Evolutionary conservation across 1,140 invertebrate genomes (phyloP), one percentile per base, ranked within the genome.

Genomic region (Lordiphosa stackelbergi): DNA sequence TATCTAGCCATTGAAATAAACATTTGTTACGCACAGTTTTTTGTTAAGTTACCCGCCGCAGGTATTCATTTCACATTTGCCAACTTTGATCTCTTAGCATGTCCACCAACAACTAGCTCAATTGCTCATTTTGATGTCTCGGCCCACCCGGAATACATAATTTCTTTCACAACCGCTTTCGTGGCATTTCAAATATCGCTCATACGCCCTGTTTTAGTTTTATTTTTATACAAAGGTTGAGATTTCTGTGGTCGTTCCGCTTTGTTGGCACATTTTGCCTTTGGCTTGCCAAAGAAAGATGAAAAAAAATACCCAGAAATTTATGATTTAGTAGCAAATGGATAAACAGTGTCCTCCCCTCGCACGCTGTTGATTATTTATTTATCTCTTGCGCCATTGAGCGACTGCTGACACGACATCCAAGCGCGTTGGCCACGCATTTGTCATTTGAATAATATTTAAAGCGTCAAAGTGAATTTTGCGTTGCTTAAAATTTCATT

Each of bases 331-430:
- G 45, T 47, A 51, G 55, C 19, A 54, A 41, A 11, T 43, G 51
- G 19, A 22, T 31, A 24, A 46, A 31, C 43, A 24, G 43, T 46
- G 24, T 46, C 43, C 43, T 31, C 24, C 12, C 9, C 52, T 12
- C 40, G 51, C 28, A 54, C 8, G 11, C 59, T 28, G 10, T 35
- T 59, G 47, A 54, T 42, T 55, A 49, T 69, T 79, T 83, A 81
- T 81, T 81, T 75, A 72, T 72, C 45, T 64, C 43, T 63, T 63
- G 49, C 70, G 74, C 60, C 74, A 74, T 61, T 79, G 74, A 79
- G 52, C 54, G 77, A 72, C 75, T 81, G 75, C 57, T 63, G 66
- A 79, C 74, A 78, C 54, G 54, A 47, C 48, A 49, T 59, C 12
- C 64, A 54, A 49, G 56, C 61, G 42, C 41, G 28, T 31, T 31